A percentile compares a stretch with the other conserved stretches of the same genome.
Evolutionary conservation across 2,888 invertebrate species (phyloP).

Genomic region (Tenthredo mesomela): DNA sequence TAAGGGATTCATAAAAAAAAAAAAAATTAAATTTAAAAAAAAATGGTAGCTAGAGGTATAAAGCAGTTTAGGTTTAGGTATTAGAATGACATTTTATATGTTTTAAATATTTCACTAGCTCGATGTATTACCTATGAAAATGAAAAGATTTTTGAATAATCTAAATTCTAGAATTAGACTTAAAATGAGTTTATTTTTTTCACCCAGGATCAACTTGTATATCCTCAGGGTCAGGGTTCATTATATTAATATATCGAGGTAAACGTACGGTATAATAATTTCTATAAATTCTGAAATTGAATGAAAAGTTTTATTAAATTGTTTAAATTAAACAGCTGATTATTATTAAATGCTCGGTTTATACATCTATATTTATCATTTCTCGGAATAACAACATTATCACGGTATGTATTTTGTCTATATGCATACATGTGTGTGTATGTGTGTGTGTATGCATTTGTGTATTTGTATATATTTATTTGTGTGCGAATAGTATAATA

Average conservation of each 20-base stretch:
- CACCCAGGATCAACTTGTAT: not conserved
- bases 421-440: too few species aligned
- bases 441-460: not conserved
- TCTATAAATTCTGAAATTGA: not conserved
- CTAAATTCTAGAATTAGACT: not conserved
- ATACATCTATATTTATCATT: not conserved
- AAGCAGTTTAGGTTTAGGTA: constrained; percentile 7
- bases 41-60: too few species aligned
- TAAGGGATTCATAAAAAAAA: not conserved
- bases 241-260: not conserved
- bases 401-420: not conserved
- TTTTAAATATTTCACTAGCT: not conserved
- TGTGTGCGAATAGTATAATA: not conserved
- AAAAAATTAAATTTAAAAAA: too few species aligned
- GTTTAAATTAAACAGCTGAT: not conserved
- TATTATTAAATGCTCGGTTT: constrained; percentile 17
- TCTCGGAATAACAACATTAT: not conserved
- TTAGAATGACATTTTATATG: not conserved
- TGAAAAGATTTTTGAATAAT: not conserved
- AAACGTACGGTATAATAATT: not conserved
- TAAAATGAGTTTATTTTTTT: not conserved
- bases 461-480: not conserved
- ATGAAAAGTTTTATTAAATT: constrained; percentile 17
- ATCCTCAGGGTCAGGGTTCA: too few species aligned
- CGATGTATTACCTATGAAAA: not conserved